A percentile compares a stretch with the other conserved stretches of the same genome.
These are phyloP conservation scores for Varroa destructor DNA, from an alignment of 1,140 invertebrate species.

Conservation along the genomic window DNA sequence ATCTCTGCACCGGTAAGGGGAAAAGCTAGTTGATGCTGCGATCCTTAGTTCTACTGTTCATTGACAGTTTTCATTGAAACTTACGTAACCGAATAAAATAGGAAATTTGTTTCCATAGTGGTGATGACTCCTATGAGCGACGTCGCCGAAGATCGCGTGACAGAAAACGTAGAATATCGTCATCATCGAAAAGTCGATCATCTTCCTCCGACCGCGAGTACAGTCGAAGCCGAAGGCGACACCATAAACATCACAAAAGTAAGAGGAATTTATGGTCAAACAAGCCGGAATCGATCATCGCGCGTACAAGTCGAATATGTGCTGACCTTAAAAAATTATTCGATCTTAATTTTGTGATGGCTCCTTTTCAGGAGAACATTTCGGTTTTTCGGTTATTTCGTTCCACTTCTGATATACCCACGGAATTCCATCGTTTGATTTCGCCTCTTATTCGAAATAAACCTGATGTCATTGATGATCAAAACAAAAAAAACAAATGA, in stretches of 20 bases:
- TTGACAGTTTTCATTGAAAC: neutral
- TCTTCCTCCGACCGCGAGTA: neutral
- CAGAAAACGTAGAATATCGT: constrained; percentile 20
- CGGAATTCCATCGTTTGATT: too few species aligned
- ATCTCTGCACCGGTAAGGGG: too few species aligned
- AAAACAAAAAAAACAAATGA: too few species aligned
- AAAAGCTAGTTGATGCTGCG: neutral
- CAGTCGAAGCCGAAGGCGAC: neutral
- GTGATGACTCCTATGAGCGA: constrained; percentile 20
- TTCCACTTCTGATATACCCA: too few species aligned
- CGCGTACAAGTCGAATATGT: too few species aligned
- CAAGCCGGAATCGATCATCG: too few species aligned
- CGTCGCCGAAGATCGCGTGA: constrained; percentile 30
- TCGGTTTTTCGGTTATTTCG: too few species aligned
- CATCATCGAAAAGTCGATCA: constrained; percentile 23
- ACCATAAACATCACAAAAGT: constrained; percentile 15
- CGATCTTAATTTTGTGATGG: too few species aligned
- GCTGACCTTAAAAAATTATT: too few species aligned
- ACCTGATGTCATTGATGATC: too few species aligned
- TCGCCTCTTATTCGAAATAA: too few species aligned
- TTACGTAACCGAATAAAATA: neutral
- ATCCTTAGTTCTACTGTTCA: neutral
- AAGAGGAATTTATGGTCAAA: neutral
- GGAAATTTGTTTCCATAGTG: neutral
- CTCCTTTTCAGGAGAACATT: too few species aligned